These are phyloP conservation scores for Erinaceus europaeus DNA, from an alignment of 2,113 vertebrate species.

Conservation along the genomic window DNA sequence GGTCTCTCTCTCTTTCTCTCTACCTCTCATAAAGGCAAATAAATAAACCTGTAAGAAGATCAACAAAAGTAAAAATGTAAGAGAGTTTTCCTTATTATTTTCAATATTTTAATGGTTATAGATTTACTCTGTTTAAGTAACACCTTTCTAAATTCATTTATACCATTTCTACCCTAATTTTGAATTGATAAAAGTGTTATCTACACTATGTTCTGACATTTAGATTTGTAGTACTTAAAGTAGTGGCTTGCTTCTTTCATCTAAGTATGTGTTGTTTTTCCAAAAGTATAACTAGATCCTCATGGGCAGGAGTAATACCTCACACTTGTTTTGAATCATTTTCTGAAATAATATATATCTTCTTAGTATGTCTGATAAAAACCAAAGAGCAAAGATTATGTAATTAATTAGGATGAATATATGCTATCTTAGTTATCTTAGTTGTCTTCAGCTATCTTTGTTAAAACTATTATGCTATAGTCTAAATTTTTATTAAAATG, in stretches of 20 bases:
- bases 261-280: background rate
- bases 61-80: no score
- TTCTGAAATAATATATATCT: background rate
- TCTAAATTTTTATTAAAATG: conserved; percentile 14
- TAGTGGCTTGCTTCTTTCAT: background rate
- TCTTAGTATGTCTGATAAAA: background rate
- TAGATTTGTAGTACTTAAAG: background rate
- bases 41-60: no score
- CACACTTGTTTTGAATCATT: background rate
- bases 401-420: background rate
- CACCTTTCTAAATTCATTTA: background rate
- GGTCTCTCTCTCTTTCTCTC: no score
- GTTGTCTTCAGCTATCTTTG: background rate
- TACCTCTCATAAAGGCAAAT: no score
- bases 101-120: background rate
- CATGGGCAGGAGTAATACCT: background rate
- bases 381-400: background rate
- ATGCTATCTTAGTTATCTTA: background rate
- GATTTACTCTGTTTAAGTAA: background rate
- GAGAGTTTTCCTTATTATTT: background rate
- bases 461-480: background rate
- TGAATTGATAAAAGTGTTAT: background rate
- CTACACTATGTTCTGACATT: background rate
- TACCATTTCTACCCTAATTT: background rate
- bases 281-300: background rate